Evolutionary conservation across 1,140 invertebrate genomes (phyloP).

Genomic region (Aphaenogaster ashmeadi): DNA sequence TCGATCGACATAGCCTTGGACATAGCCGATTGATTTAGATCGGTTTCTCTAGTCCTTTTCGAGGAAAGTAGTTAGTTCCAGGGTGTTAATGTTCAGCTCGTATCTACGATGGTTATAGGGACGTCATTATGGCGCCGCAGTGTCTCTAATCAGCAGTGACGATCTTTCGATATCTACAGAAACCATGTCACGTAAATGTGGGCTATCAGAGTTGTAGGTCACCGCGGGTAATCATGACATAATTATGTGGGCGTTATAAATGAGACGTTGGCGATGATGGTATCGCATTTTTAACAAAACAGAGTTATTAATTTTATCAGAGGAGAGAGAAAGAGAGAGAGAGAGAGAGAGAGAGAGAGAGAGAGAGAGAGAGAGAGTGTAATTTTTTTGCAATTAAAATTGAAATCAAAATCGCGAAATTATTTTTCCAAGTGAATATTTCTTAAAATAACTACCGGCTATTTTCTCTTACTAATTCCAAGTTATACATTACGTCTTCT

Average conservation of each 20-base stretch:
- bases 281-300: neutral
- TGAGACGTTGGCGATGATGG: neutral
- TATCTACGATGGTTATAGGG: conserved; percentile 23
- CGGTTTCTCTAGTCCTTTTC: neutral
- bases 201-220: conserved; percentile 16
- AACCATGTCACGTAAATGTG: conserved; percentile 38
- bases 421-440: neutral
- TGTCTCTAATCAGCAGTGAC: conserved; percentile 42
- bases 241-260: conserved; percentile 28
- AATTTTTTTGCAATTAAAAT: neutral
- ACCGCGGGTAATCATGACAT: conserved; percentile 26
- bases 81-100: conserved; percentile 1
- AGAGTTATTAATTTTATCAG: neutral
- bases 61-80: neutral
- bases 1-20: neutral
- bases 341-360: neutral
- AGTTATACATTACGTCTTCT: conserved; percentile 30
- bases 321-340: neutral
- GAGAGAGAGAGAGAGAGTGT: neutral
- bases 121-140: conserved; percentile 29
- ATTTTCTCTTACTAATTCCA: conserved; percentile 34
- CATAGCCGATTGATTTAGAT: conserved; percentile 10
- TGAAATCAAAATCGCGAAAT: neutral
- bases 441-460: conserved; percentile 20
- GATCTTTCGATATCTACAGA: conserved; percentile 46